phyloP scores from a whole-genome alignment of 2,113 vertebrate genomes.

The Pheucticus melanocephalus region DNA sequence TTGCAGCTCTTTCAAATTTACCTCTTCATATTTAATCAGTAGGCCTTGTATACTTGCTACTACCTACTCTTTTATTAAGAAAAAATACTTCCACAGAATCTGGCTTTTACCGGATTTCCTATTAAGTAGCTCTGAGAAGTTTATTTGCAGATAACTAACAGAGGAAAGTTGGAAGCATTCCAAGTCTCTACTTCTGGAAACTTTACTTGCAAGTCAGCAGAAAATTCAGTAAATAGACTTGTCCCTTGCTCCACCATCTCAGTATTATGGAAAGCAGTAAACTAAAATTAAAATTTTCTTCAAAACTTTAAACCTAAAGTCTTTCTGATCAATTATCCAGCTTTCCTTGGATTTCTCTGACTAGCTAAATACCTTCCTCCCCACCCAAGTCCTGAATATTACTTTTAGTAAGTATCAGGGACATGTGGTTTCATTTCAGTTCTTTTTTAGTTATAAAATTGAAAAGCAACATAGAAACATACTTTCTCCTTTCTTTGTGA shows the following conservation, averaged over 20 bases:
- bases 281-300: neutral
- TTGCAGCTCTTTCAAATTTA: neutral
- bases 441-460: neutral
- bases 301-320: neutral
- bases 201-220: neutral
- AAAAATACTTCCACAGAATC: neutral
- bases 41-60: neutral
- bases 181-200: neutral
- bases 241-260: neutral
- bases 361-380: neutral
- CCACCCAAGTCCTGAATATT: neutral
- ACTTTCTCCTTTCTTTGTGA: neutral
- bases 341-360: neutral
- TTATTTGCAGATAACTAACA: neutral
- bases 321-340: neutral
- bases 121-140: neutral
- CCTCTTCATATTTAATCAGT: neutral
- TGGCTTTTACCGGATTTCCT: neutral
- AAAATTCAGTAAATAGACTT: conserved; percentile 2
- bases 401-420: neutral
- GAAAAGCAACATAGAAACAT: neutral
- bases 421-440: neutral
- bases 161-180: neutral
- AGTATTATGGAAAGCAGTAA: neutral
- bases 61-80: neutral